Percentiles rank a stretch among this genome's conserved stretches.
These are phyloP conservation scores for Zhengitettix transpicula DNA, from an alignment of 2,888 invertebrate genomes.

Conservation along the genomic window DNA sequence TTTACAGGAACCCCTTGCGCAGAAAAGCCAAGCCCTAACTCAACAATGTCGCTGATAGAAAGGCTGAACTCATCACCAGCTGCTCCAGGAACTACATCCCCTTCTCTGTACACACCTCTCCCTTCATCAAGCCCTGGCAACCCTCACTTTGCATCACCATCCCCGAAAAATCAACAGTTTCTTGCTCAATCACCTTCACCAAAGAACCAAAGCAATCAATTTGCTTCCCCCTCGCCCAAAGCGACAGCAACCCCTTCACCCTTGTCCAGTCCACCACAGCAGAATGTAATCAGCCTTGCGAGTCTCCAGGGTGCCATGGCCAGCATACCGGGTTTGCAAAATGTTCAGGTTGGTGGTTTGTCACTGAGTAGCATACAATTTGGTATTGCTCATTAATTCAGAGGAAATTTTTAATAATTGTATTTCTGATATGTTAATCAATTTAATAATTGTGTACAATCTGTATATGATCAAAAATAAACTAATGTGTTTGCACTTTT, in stretches of 20 bases:
- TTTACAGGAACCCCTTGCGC: conserved; percentile 36
- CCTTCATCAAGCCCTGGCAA: conserved; percentile 3
- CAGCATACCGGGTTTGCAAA: conserved; percentile 52
- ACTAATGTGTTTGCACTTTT: too few relatives aligned
- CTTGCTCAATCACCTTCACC: background rate
- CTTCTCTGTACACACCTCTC: conserved; percentile 7
- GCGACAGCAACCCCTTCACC: conserved; percentile 20
- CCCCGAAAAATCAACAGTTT: conserved; percentile 1
- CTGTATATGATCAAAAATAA: too few relatives aligned
- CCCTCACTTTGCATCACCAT: background rate
- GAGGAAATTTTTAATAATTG: too few relatives aligned
- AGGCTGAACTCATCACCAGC: conserved; percentile 28
- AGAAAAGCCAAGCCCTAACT: conserved; percentile 37
- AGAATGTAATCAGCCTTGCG: conserved; percentile 43
- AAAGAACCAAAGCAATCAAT: background rate
- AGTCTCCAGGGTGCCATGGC: conserved; percentile 34
- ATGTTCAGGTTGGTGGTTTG: conserved; percentile 40
- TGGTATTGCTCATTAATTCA: too few relatives aligned
- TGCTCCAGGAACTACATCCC: conserved; percentile 5
- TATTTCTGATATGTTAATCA: too few relatives aligned
- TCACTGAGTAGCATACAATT: too few relatives aligned
- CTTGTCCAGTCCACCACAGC: conserved; percentile 31
- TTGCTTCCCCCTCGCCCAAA: conserved; percentile 6
- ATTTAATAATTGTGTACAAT: too few relatives aligned
- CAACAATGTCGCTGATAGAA: conserved; percentile 30